These are phyloP conservation scores for Lasioglossum marginatum DNA, from an alignment of 2,888 invertebrate species.

Conservation along the genomic window DNA sequence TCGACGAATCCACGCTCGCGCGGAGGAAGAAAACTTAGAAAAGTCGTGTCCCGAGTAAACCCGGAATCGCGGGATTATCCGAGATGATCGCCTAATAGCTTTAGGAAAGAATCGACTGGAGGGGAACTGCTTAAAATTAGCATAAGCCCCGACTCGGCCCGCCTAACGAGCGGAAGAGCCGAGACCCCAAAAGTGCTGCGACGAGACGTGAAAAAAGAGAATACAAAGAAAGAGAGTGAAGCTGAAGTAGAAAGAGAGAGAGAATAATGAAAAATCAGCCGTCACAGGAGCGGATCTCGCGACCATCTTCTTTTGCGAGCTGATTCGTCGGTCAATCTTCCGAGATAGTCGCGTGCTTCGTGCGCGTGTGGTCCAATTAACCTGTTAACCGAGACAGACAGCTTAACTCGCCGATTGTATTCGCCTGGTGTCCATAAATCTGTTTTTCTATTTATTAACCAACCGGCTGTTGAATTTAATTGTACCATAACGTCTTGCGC, in stretches of 20 bases:
- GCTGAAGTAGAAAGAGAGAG: slow-evolving; percentile 31
- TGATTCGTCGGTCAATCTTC: background rate
- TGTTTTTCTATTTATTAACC: slow-evolving; percentile 15
- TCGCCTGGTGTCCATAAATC: background rate
- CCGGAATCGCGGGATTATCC: slow-evolving; percentile 83
- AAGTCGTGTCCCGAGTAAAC: slow-evolving; percentile 81
- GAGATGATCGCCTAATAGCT: slow-evolving; percentile 84
- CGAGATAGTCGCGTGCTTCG: background rate
- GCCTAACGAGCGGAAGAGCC: slow-evolving; percentile 82
- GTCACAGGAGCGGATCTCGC: background rate
- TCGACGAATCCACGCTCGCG: slow-evolving; percentile 23
- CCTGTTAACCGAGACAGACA: slow-evolving; percentile 13
- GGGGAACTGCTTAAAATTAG: slow-evolving; percentile 81
- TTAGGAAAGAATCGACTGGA: slow-evolving; percentile 83
- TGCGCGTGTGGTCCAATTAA: slow-evolving; percentile 7
- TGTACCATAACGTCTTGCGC: background rate
- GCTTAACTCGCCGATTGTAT: slow-evolving; percentile 2
- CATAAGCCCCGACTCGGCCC: slow-evolving; percentile 80
- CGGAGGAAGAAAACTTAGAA: slow-evolving; percentile 81
- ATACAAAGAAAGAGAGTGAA: slow-evolving; percentile 16
- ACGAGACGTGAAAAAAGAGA: slow-evolving; percentile 70
- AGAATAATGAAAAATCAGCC: slow-evolving; percentile 55
- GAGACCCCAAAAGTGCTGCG: slow-evolving; percentile 83
- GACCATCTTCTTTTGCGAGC: background rate
- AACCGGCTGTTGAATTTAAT: background rate